Percentiles rank a stretch among this genome's conserved stretches.
Conservation (phyloP, 1,140 invertebrate genomes). For the Cydia amplana region DNA sequence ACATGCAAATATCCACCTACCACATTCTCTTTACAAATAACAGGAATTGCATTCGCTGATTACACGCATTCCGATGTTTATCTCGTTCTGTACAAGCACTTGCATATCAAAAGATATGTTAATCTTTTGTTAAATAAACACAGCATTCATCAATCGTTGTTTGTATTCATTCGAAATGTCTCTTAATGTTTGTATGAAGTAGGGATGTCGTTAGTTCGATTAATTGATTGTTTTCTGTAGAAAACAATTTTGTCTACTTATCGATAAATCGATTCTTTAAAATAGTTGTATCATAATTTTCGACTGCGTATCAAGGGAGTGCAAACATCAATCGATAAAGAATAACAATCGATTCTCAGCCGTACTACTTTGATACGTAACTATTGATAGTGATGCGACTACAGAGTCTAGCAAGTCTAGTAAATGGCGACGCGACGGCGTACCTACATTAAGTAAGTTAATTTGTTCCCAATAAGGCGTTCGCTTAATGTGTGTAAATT, state of each 20-base stretch:
- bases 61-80: slow-evolving; percentile 31
- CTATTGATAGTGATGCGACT: too few relatives aligned
- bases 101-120: slow-evolving; percentile 30
- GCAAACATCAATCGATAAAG: too few relatives aligned
- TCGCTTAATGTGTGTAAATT: neutral
- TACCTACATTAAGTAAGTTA: too few relatives aligned
- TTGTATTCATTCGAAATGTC: slow-evolving; percentile 16
- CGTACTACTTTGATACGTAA: too few relatives aligned
- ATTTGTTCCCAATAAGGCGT: too few relatives aligned
- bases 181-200: neutral
- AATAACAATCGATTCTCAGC: too few relatives aligned
- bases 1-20: slow-evolving; percentile 1
- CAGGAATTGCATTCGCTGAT: slow-evolving; percentile 28
- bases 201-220: neutral
- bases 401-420: too few relatives aligned
- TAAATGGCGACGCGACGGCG: too few relatives aligned
- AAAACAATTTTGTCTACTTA: neutral
- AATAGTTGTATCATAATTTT: neutral
- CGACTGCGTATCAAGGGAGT: too few relatives aligned
- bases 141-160: slow-evolving; percentile 24
- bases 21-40: slow-evolving; percentile 26
- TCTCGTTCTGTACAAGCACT: slow-evolving; percentile 22
- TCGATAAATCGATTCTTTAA: neutral
- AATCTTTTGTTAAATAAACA: slow-evolving; percentile 28
- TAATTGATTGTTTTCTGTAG: neutral